A percentile compares a stretch with the other conserved stretches of the same genome.
These are phyloP conservation scores for Gymnocheta viridis DNA, from an alignment of 2,888 invertebrate genomes.

Conservation along the genomic window DNA sequence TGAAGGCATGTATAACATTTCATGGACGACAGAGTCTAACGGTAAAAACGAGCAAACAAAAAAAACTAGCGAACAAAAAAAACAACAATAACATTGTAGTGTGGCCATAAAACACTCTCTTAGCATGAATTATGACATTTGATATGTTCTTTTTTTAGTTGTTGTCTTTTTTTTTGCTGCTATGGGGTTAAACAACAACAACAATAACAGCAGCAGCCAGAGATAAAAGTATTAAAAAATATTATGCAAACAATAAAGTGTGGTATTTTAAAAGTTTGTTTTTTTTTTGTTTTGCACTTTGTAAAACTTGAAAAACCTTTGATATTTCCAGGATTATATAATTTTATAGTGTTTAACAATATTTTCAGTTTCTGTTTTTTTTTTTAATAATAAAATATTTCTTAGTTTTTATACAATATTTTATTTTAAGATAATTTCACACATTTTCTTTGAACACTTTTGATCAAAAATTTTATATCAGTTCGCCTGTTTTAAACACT, in stretches of 20 bases:
- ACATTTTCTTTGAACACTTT: not conserved
- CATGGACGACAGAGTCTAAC: conserved; percentile 52
- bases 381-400: not conserved
- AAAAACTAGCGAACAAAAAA: conserved; percentile 5
- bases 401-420: not conserved
- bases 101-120: conserved; percentile 67
- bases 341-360: not conserved
- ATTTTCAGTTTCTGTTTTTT: not conserved
- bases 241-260: conserved; percentile 55
- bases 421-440: not conserved
- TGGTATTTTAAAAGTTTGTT: conserved; percentile 26
- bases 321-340: conserved; percentile 28
- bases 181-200: conserved; percentile 37
- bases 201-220: not conserved
- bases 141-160: conserved; percentile 53
- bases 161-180: conserved; percentile 19
- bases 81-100: conserved; percentile 31
- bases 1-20: conserved; percentile 62
- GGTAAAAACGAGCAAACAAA: conserved; percentile 28
- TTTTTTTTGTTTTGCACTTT: conserved; percentile 5
- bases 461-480: not conserved
- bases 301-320: not conserved
- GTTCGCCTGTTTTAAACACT: not conserved
- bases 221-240: conserved; percentile 37
- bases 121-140: conserved; percentile 72